Evolutionary conservation across 1,140 invertebrate species (phyloP).

Genomic region (Latrodectus geometricus): DNA sequence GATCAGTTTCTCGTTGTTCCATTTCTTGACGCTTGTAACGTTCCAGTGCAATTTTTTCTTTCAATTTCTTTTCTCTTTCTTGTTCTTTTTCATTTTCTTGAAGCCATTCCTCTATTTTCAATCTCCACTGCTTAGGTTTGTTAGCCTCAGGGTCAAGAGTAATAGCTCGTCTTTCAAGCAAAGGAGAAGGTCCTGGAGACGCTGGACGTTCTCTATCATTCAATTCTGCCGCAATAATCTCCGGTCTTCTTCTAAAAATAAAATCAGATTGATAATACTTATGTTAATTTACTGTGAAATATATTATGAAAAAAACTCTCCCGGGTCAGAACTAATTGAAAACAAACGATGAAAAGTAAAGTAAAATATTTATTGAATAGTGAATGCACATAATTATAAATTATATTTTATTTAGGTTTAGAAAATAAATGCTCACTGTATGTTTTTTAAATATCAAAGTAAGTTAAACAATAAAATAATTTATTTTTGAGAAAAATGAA

Average conservation of each 20-base stretch:
- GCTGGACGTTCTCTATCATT: conserved; percentile 78
- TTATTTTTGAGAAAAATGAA: no score
- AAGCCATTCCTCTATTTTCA: conserved; percentile 91
- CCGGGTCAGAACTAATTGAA: no score
- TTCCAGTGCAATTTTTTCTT: conserved; percentile 54
- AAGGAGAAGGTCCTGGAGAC: conserved; percentile 74
- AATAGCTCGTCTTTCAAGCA: conserved; percentile 64
- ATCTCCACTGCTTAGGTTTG: conserved; percentile 77
- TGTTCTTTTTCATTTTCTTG: conserved; percentile 88
- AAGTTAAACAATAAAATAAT: no score
- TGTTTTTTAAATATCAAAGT: no score
- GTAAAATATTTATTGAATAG: no score
- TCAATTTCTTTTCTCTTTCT: conserved; percentile 58
- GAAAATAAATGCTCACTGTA: no score
- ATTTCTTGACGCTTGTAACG: conserved; percentile 63
- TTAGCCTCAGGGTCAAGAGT: conserved; percentile 7
- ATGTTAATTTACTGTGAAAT: no score
- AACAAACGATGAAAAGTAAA: no score
- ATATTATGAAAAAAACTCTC: no score
- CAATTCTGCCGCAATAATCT: conserved; percentile 79
- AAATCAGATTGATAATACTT: no score
- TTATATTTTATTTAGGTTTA: no score
- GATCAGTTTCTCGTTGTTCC: conserved; percentile 47
- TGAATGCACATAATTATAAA: no score
- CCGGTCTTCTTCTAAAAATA: conserved; percentile 74